These are phyloP conservation scores for Zoanthus solanderi DNA, from an alignment of 92 coral and sea anemone species.

Conservation along the genomic window DNA sequence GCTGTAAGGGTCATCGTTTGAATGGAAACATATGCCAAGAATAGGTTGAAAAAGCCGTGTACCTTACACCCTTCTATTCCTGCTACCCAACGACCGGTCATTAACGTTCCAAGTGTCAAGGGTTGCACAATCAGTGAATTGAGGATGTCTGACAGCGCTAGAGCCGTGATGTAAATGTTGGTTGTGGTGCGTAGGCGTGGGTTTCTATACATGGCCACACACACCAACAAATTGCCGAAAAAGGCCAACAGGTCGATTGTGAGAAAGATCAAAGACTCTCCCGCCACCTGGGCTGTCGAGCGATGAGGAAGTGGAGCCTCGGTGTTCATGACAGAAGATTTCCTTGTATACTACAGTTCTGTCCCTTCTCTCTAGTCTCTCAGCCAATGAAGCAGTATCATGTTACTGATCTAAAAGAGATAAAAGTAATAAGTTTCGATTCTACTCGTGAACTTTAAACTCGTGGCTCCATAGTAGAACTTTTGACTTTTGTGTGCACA, in stretches of 20 bases:
- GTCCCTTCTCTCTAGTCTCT: not conserved
- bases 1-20: constrained; percentile 47
- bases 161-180: constrained; percentile 40
- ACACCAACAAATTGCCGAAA: constrained; percentile 34
- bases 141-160: constrained; percentile 46
- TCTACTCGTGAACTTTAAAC: too few species aligned
- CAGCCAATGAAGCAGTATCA: not conserved
- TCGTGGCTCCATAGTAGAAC: too few species aligned
- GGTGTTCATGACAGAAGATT: constrained; percentile 13
- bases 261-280: constrained; percentile 38
- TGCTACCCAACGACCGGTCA: constrained; percentile 32
- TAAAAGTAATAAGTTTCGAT: too few species aligned
- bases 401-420: not conserved
- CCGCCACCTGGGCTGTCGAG: constrained; percentile 26
- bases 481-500: too few species aligned
- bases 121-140: constrained; percentile 39
- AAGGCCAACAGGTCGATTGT: constrained; percentile 31
- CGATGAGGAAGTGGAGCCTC: constrained; percentile 7
- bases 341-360: not conserved
- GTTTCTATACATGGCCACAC: constrained; percentile 32
- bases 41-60: constrained; percentile 42
- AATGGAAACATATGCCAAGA: constrained; percentile 19
- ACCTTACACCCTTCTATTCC: constrained; percentile 30
- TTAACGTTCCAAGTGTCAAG: constrained; percentile 23
- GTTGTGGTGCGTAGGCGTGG: constrained; percentile 41